Evolutionary conservation across 2,888 invertebrate species (phyloP), one percentile per base, ranked within the genome.

Genomic region (Cheiracanthium punctorium): DNA sequence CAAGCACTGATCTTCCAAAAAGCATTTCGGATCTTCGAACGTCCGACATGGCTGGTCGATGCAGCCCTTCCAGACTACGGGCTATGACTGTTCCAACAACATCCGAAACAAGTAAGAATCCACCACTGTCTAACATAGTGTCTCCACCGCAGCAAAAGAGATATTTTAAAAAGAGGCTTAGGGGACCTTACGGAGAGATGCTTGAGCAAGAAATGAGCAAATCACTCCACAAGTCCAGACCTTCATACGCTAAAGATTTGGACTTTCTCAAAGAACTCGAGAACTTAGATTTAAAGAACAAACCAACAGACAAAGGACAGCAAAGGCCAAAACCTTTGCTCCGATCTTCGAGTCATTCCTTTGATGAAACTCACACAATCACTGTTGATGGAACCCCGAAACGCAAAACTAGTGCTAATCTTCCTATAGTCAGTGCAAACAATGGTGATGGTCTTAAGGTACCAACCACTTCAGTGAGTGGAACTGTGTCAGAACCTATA

Each of bases 181-280:
- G 95, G 20, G 95, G 95, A 0, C 95, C 95, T 0, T 95, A 95
- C 90, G 95, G 95, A 0, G 95, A 95, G 91, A 95, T 95, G 95
- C 92, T 95, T 32, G 95, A 95, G 90, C 95, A 95, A 0, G 95
- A 95, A 92, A 95, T 95, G 94, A 95, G 95, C 87, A 95, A 95
- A 90, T 94, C 95, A 0, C 84, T 88, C 28, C 84, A 88, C 17
- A 89, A 89, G 58, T 86, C 88, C 0, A 58, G 82, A 52, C 82
- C 79, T 5, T 37, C 37, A 37, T 87, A 93, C 86, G 93, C 93
- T 87, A 94, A 93, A 89, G 94, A 94, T 67, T 92, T 94, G 70
- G 93, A 93, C 89, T 93, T 93, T 90, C 90, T 93, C 30, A 93
- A 93, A 77, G 93, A 93, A 80, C 90, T 87, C 10, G 81, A 76